Conservation (phyloP, 2,797 vertebrate genomes). For the Sebastes diploproa region DNA sequence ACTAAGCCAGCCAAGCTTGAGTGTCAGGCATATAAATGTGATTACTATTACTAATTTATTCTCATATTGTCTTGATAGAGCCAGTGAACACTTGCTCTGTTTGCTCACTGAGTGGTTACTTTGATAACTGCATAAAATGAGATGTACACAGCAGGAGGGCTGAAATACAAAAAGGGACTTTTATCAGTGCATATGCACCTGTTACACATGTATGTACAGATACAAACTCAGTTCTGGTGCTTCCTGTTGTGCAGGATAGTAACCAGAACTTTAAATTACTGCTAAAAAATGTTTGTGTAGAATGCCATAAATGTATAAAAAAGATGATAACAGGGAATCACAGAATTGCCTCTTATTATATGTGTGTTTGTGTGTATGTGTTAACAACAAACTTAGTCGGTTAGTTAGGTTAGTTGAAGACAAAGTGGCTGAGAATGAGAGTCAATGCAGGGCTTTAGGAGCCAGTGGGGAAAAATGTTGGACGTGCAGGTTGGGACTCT, state of each 20-base stretch:
- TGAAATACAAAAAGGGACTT: not conserved
- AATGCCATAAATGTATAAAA: not conserved
- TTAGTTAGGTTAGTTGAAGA: no score
- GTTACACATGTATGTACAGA: slow-evolving; percentile 2
- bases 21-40: slow-evolving; percentile 4
- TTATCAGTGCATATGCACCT: not conserved
- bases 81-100: not conserved
- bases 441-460: not conserved
- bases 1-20: not conserved
- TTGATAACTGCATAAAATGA: slow-evolving; percentile 7
- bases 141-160: not conserved
- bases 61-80: slow-evolving; percentile 12
- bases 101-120: not conserved
- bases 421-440: no score
- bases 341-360: no score
- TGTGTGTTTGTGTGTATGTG: no score
- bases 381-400: no score
- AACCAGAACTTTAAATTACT: no score
- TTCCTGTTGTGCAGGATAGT: not conserved
- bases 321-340: no score
- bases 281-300: no score
- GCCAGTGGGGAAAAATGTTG: not conserved
- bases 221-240: not conserved
- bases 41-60: slow-evolving; percentile 2
- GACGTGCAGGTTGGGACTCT: not conserved